Evolutionary conservation across 2,113 vertebrate species (phyloP).

Genomic region (Cairina moschata): DNA sequence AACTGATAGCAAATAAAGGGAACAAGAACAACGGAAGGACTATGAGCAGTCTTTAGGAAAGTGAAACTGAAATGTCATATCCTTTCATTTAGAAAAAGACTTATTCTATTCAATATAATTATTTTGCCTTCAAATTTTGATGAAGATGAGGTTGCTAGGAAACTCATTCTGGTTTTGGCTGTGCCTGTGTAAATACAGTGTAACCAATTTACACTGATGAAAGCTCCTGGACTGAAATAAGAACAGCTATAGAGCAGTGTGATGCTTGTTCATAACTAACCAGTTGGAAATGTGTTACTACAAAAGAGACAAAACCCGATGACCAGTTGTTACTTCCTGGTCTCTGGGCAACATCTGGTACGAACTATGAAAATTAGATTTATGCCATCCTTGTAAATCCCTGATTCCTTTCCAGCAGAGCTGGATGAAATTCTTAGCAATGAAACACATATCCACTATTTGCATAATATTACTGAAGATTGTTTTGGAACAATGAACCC

Average conservation of each 20-base stretch:
- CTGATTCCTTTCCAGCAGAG: neutral
- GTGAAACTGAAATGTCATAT: neutral
- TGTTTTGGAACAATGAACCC: neutral
- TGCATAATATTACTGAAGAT: neutral
- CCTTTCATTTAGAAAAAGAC: slow-evolving; percentile 9
- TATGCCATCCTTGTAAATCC: neutral
- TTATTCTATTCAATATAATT: slow-evolving; percentile 31
- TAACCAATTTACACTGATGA: neutral
- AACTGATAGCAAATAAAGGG: neutral
- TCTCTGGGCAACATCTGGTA: neutral
- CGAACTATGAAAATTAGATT: neutral
- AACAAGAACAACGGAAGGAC: slow-evolving; percentile 1
- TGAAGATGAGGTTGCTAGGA: slow-evolving; percentile 3
- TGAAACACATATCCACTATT: neutral
- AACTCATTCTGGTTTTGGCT: neutral
- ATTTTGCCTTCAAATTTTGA: slow-evolving; percentile 20
- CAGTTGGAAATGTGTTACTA: neutral
- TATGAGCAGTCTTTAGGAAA: neutral
- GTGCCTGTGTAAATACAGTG: neutral
- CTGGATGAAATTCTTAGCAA: neutral
- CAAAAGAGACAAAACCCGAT: neutral
- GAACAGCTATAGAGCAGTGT: neutral
- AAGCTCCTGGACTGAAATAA: neutral
- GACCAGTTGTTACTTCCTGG: neutral
- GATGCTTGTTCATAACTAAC: neutral